These are phyloP conservation scores for Petaurus breviceps DNA, from an alignment of 2,113 vertebrate species.

Conservation along the genomic window DNA sequence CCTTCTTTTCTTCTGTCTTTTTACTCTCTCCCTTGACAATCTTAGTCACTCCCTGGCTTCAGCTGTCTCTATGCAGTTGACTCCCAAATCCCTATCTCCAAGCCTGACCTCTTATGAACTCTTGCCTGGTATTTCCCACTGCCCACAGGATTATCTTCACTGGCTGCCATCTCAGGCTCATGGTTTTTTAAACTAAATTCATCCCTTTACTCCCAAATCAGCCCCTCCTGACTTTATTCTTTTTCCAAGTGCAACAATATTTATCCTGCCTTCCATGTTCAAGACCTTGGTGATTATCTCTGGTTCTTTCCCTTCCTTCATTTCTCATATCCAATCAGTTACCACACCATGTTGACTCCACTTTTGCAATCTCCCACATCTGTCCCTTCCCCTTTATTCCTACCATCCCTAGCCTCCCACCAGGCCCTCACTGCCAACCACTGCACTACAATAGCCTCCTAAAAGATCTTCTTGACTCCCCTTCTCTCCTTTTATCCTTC, in stretches of 20 bases:
- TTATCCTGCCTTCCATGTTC: constrained; percentile 30
- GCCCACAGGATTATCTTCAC: background rate
- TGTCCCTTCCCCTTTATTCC: background rate
- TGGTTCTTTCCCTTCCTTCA: background rate
- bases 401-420: background rate
- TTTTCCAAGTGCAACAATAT: background rate
- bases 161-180: background rate
- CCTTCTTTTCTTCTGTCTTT: background rate
- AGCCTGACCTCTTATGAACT: background rate
- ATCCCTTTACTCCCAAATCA: background rate
- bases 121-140: background rate
- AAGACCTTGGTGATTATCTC: constrained; percentile 2
- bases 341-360: background rate
- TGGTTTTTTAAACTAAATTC: background rate
- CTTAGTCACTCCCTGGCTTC: background rate
- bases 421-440: background rate
- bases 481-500: background rate
- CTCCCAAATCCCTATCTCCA: constrained; percentile 30
- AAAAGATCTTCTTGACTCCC: background rate
- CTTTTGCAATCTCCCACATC: background rate
- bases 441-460: background rate
- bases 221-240: constrained; percentile 20
- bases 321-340: background rate
- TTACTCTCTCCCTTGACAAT: constrained; percentile 19
- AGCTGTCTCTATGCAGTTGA: constrained; percentile 6